These are phyloP conservation scores for Plodia interpunctella DNA, from an alignment of 1,140 invertebrate genomes.

Conservation along the genomic window DNA sequence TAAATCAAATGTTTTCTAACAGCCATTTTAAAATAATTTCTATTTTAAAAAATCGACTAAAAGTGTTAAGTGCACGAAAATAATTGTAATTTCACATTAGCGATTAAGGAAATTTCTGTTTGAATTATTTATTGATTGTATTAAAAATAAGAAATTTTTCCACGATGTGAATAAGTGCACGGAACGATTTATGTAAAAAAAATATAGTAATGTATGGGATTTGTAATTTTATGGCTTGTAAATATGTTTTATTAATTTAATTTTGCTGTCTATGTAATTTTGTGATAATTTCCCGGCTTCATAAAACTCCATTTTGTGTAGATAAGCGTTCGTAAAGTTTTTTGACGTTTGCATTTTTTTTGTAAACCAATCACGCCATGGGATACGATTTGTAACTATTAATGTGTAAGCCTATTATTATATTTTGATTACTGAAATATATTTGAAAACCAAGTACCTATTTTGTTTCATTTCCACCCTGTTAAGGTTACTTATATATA, in stretches of 20 bases:
- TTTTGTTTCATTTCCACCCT: constrained; percentile 40
- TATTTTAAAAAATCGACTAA: constrained; percentile 9
- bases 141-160: constrained; percentile 32
- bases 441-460: constrained; percentile 65
- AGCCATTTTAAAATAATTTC: constrained; percentile 28
- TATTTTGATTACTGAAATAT: constrained; percentile 77
- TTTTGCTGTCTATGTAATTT: constrained; percentile 28
- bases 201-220: constrained; percentile 51
- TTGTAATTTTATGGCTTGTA: constrained; percentile 58
- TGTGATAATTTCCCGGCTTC: constrained; percentile 28
- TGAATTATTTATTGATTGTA: constrained; percentile 42
- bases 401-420: constrained; percentile 75
- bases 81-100: constrained; percentile 54
- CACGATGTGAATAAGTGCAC: constrained; percentile 66
- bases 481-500: no score
- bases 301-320: constrained; percentile 31
- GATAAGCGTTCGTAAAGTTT: constrained; percentile 29
- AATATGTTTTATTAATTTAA: constrained; percentile 43
- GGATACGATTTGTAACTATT: constrained; percentile 73
- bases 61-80: constrained; percentile 61
- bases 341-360: constrained; percentile 30
- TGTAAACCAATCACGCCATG: constrained; percentile 38
- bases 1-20: constrained; percentile 26
- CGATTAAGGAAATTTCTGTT: constrained; percentile 42
- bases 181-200: constrained; percentile 56